Base-by-base conservation (phyloP, 2,113 vertebrate genomes). In the Tetrao urogallus region DNA sequence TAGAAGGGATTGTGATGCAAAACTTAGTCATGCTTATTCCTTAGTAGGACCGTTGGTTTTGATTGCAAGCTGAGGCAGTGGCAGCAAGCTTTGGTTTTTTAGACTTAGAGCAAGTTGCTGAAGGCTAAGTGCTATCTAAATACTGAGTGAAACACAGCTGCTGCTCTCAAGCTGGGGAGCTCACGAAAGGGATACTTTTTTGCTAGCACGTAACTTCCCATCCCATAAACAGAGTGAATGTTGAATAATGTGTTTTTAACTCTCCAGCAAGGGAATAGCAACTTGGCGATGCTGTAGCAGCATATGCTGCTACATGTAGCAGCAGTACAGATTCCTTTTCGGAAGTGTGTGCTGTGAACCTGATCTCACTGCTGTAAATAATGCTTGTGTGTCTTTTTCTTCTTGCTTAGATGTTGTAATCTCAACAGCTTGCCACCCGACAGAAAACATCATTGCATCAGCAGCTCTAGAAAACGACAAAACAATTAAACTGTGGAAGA, bases 401-500 rank as follows among this genome's bases (percentile, higher is more conserved):
- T 90, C n/a, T 79, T 71, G 21, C 48, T 38, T 92, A 99, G 99
- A 99, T 71, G 99, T 99, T 11, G 99, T 99, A 85, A 99, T 99
- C 93, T 99, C 99, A 5, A 99, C 99, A 13, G 99, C 99, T 58
- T 99, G 99, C 94, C 99, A 99, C 97, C 99, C 99, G 2, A 99
- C 99, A 95, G 99, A 99, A 94, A 99, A 99, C 98, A 99, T 99
- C 98, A 99, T 99, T 2, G 99, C 99, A 2, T 99, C 99, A 0
- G 99, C 99, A 0, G 99, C 99, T 17, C 97, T 99, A 98, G 99
- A 99, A 98, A 99, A 99, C 1, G 99, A 99, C 99, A 99, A 99
- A 97, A 99, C 99, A 93, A 99, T 99, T 97, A 99, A 99, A 96
- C 98, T 99, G 96, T 99, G 99, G 99, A 99, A 98, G 98, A 99